Percentiles rank a stretch among this genome's conserved stretches.
These are phyloP conservation scores for Cyanoderma ruficeps DNA, from an alignment of 2,113 vertebrate species.

Conservation along the genomic window DNA sequence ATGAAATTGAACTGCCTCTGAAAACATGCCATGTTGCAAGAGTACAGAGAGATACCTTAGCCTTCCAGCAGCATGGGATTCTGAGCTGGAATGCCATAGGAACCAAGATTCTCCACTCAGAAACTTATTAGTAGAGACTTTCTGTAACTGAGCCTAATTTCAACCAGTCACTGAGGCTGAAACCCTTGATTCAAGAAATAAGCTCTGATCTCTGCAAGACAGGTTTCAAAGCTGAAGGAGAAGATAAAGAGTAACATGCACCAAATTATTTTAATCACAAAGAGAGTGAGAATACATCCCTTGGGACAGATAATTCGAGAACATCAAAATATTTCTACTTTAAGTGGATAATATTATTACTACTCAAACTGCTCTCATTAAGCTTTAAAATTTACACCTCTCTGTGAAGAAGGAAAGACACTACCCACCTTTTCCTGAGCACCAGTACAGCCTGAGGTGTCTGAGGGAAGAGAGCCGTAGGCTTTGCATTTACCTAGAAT, in stretches of 20 bases:
- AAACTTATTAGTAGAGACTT: background rate
- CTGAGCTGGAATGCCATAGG: background rate
- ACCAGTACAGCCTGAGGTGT: background rate
- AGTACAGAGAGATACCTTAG: background rate
- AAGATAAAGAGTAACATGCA: background rate
- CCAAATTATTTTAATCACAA: background rate
- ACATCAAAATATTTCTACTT: background rate
- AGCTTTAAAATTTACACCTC: background rate
- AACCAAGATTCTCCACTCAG: background rate
- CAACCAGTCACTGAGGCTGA: background rate
- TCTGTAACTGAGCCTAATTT: background rate
- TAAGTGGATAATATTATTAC: background rate
- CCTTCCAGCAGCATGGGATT: background rate
- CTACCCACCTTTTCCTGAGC: background rate
- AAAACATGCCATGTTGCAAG: rapidly evolving
- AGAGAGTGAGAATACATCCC: background rate
- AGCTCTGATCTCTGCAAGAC: background rate
- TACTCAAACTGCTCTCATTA: background rate
- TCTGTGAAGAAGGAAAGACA: background rate
- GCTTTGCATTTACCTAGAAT: background rate
- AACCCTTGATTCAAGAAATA: background rate
- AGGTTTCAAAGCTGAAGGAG: background rate
- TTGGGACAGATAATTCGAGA: background rate
- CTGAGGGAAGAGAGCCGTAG: background rate
- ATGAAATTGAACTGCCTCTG: background rate